Base-by-base conservation (phyloP, 2,797 vertebrate genomes). In the Trachops cirrhosus region DNA sequence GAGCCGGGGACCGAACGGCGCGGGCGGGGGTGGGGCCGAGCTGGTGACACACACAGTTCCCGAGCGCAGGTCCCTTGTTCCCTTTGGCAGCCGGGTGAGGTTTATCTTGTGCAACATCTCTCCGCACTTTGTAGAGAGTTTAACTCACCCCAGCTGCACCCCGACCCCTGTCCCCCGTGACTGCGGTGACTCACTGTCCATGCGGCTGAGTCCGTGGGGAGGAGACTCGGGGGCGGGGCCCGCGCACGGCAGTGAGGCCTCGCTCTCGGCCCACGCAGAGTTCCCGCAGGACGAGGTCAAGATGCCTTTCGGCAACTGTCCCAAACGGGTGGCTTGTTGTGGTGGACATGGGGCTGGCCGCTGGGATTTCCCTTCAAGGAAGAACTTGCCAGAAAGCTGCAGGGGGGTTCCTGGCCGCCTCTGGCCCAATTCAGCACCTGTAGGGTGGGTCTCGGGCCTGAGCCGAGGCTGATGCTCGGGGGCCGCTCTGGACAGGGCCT, bases 71-170 rank as follows among this genome's bases (percentile, higher is more conserved):
- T 89, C 93, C 79, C 73, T 26, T 2, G 41, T 71, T 22, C n/a
- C 74, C 19, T 0, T 1, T 3, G 44, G 73, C 16, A 29, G 1
- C 57, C 2, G 52, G 50, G 19, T 19, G 96, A n/a, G 78, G 41
- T 59, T 88, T 95, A 32, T 78, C 70, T 87, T 50, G 73, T 62
- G 15, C 44, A 80, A 46, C 29, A 19, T 41, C 68, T 50, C 77
- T 77, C 67, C 48, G 89, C 10, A 18, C 26, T 78, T 32, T 89
- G 59, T 11, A 19, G 94, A 57, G 79, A 48, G 59, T 18, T 79
- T 87, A 83, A 94, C 86, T 71, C 79, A 44, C 62, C 46, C 50
- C 94, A 96, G 95, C 74, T 93, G 95, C 34, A 79, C 78, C 71
- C 57, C 24, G 11, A 37, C 2, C 3, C 59, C 46, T 37, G 5